Conservation (phyloP, 2,113 vertebrate species). For the Ochotona princeps region DNA sequence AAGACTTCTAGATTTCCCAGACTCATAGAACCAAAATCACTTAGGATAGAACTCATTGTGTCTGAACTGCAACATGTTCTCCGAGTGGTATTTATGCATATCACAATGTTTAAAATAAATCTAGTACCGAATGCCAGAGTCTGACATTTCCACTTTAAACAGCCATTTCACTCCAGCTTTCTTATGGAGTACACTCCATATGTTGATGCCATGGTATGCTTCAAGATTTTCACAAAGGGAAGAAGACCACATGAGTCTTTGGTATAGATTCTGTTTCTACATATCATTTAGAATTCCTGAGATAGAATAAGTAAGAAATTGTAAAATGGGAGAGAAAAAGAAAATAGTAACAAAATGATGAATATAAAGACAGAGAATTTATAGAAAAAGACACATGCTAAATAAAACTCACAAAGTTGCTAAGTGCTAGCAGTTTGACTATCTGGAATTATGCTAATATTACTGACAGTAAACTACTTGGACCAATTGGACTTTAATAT, state of each 20-base stretch:
- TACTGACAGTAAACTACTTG: not conserved
- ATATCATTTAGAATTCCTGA: not conserved
- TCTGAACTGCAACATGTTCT: not conserved
- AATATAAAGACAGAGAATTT: conserved; percentile 1
- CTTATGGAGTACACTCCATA: conserved; percentile 35
- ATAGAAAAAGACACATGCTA: not conserved
- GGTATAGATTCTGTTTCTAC: not conserved
- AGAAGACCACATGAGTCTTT: not conserved
- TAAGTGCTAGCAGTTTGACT: not conserved
- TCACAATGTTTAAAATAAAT: conserved; percentile 3
- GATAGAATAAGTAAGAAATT: not conserved
- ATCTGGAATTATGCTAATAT: not conserved
- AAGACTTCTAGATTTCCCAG: not conserved
- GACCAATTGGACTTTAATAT: not conserved
- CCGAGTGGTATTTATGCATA: not conserved
- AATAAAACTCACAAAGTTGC: not conserved
- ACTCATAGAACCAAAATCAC: not conserved
- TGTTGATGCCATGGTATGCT: conserved; percentile 7
- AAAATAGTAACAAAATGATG: not conserved
- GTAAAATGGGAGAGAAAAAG: not conserved
- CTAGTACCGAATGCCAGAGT: conserved; percentile 47
- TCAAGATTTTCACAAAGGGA: conserved; percentile 31
- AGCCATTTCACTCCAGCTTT: conserved; percentile 39
- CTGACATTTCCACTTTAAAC: conserved; percentile 53
- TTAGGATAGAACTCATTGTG: not conserved